Conservation (phyloP, 2,888 invertebrate species). For the Rhabditoides inermis region DNA sequence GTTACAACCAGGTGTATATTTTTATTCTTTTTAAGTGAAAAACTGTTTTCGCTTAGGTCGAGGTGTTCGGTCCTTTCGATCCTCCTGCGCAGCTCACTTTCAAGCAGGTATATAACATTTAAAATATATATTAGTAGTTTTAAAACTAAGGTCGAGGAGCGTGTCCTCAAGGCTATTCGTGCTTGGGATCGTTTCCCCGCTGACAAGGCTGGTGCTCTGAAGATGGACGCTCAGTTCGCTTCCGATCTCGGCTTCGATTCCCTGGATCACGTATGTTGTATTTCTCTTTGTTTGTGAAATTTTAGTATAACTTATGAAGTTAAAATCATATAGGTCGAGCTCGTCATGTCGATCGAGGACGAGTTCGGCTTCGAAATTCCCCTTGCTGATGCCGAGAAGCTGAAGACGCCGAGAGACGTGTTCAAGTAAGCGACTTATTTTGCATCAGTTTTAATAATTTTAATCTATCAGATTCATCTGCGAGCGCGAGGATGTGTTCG, state of each 20-base stretch:
- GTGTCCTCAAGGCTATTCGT: constrained; percentile 47
- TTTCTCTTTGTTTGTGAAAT: not conserved
- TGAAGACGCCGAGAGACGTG: constrained; percentile 23
- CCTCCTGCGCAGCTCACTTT: constrained; percentile 47
- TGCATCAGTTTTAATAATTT: not conserved
- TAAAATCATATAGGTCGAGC: constrained; percentile 65
- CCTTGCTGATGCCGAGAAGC: constrained; percentile 28
- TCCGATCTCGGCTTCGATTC: constrained; percentile 39
- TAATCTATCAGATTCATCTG: constrained; percentile 27
- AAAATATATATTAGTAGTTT: not conserved
- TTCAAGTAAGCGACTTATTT: constrained; percentile 12
- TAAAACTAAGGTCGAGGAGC: constrained; percentile 35
- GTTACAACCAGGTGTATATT: too few species aligned
- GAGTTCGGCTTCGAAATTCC: constrained; percentile 68
- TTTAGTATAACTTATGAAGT: not conserved
- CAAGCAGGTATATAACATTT: constrained; percentile 25
- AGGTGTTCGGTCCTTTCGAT: constrained; percentile 38
- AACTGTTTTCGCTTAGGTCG: constrained; percentile 14
- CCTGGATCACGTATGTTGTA: constrained; percentile 26
- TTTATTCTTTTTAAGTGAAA: constrained; percentile 5
- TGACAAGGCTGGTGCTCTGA: constrained; percentile 30
- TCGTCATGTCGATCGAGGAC: constrained; percentile 98
- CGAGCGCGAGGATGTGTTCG: constrained; percentile 35
- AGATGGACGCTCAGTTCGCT: constrained; percentile 24
- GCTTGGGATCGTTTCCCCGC: constrained; percentile 50